Evolutionary conservation across 2,888 invertebrate genomes (phyloP).

Genomic region (Clusia tigrina): DNA sequence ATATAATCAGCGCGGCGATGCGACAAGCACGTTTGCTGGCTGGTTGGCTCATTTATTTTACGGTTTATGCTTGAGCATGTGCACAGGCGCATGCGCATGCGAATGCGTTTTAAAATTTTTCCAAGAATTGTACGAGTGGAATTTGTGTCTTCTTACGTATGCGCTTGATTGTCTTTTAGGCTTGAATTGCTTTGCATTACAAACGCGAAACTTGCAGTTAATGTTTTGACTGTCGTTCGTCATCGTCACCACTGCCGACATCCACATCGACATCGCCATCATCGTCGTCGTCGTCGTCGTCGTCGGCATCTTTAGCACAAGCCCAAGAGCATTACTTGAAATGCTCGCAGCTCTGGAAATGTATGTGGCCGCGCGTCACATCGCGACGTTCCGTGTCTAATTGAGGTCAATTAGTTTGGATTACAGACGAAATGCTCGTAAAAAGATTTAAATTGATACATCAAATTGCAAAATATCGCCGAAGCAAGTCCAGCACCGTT

Average conservation of each 20-base stretch:
- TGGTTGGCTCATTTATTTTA: neutral
- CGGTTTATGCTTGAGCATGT: slow-evolving; percentile 21
- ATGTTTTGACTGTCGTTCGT: slow-evolving; percentile 11
- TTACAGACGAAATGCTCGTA: slow-evolving; percentile 40
- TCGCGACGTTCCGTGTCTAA: slow-evolving; percentile 41
- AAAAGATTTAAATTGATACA: slow-evolving; percentile 29
- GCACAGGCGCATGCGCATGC: too few species aligned
- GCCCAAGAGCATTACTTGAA: neutral
- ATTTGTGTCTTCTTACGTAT: neutral
- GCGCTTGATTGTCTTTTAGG: slow-evolving; percentile 1
- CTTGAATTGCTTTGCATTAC: too few species aligned
- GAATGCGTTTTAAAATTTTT: slow-evolving; percentile 21
- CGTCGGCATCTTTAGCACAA: neutral
- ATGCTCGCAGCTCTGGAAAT: neutral
- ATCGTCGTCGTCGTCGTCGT: neutral
- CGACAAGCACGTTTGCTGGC: slow-evolving; percentile 22
- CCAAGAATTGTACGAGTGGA: slow-evolving; percentile 18
- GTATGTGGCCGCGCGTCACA: neutral
- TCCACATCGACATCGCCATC: neutral
- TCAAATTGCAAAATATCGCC: too few species aligned
- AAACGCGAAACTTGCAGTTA: neutral
- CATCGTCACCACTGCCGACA: neutral
- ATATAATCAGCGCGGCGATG: slow-evolving; percentile 25
- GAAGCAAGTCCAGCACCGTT: too few species aligned
- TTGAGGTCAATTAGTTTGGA: slow-evolving; percentile 61